phyloP scores from a whole-genome alignment of 2,113 vertebrate genomes.

The Hemicordylus capensis region DNA sequence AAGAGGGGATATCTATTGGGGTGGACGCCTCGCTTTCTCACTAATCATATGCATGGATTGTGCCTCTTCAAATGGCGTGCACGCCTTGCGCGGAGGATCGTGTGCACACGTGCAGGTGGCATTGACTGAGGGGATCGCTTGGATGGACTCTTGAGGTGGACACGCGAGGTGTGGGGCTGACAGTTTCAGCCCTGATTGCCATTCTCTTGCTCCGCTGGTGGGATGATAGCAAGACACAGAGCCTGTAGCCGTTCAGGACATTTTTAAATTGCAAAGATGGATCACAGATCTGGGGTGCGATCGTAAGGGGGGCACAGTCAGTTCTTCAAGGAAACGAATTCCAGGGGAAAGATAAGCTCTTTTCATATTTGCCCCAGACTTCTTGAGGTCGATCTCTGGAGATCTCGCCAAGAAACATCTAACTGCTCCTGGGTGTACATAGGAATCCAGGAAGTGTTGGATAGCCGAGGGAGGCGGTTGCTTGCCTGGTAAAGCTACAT shows the following conservation, averaged over 20 bases:
- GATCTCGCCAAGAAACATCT: not conserved
- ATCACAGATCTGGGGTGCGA: not conserved
- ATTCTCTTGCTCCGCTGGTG: not conserved
- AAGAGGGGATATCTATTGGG: not conserved
- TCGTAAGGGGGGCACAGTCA: too few relatives aligned
- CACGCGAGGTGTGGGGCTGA: not conserved
- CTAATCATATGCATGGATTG: not conserved
- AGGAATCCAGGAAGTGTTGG: not conserved
- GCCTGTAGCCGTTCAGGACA: too few relatives aligned
- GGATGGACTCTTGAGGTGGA: slow-evolving; percentile 23
- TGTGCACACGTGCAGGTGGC: slow-evolving; percentile 55
- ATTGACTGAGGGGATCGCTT: slow-evolving; percentile 17
- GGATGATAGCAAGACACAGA: not conserved
- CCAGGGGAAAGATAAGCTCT: too few relatives aligned
- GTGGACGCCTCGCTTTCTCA: not conserved
- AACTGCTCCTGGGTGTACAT: not conserved
- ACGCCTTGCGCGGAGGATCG: not conserved
- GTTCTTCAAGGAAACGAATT: too few relatives aligned
- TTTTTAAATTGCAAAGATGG: too few relatives aligned
- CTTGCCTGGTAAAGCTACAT: not conserved
- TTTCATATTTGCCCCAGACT: not conserved
- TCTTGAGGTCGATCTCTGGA: not conserved
- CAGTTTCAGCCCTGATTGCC: not conserved
- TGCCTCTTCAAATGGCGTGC: too few relatives aligned
- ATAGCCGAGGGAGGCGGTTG: not conserved